These are phyloP conservation scores for Sylvicola fuscatus DNA, from an alignment of 2,888 invertebrate species.

Conservation along the genomic window DNA sequence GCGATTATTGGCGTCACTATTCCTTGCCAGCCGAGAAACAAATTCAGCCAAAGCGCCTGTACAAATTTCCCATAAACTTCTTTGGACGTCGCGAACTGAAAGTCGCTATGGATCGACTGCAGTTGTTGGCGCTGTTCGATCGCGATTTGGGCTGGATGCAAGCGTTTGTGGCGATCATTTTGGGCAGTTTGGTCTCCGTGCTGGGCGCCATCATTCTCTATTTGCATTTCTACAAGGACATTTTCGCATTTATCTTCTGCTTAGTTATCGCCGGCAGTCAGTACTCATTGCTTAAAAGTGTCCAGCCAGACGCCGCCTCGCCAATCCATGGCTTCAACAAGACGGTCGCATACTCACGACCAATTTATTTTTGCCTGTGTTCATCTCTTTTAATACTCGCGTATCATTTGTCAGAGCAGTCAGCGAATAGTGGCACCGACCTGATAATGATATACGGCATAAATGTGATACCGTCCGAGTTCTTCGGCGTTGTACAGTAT, in stretches of 20 bases:
- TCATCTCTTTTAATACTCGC: slow-evolving; percentile 32
- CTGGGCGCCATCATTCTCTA: slow-evolving; percentile 69
- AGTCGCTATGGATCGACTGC: slow-evolving; percentile 81
- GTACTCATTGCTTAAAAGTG: slow-evolving; percentile 90
- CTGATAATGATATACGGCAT: neutral
- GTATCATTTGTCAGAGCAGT: slow-evolving; percentile 19
- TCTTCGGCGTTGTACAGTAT: slow-evolving; percentile 47
- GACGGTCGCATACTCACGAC: slow-evolving; percentile 80
- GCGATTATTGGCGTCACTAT: slow-evolving; percentile 22
- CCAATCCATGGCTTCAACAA: slow-evolving; percentile 96
- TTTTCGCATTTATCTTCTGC: slow-evolving; percentile 86
- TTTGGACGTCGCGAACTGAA: slow-evolving; percentile 30
- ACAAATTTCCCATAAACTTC: slow-evolving; percentile 22
- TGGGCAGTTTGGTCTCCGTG: slow-evolving; percentile 70
- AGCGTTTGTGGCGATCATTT: slow-evolving; percentile 55
- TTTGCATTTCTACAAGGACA: slow-evolving; percentile 72
- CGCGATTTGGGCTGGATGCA: slow-evolving; percentile 58
- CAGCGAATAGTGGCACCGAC: neutral
- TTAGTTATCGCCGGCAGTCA: slow-evolving; percentile 96
- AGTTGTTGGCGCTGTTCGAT: slow-evolving; percentile 81
- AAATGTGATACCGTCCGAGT: slow-evolving; percentile 29
- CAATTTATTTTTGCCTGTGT: slow-evolving; percentile 81
- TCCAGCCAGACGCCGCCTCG: slow-evolving; percentile 96
- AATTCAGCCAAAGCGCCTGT: slow-evolving; percentile 20
- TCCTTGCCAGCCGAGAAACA: slow-evolving; percentile 19